Percentiles rank a stretch among this genome's conserved stretches.
Evolutionary conservation across 2,797 vertebrate species (phyloP).

Genomic region (Ctenosaura bakeri): DNA sequence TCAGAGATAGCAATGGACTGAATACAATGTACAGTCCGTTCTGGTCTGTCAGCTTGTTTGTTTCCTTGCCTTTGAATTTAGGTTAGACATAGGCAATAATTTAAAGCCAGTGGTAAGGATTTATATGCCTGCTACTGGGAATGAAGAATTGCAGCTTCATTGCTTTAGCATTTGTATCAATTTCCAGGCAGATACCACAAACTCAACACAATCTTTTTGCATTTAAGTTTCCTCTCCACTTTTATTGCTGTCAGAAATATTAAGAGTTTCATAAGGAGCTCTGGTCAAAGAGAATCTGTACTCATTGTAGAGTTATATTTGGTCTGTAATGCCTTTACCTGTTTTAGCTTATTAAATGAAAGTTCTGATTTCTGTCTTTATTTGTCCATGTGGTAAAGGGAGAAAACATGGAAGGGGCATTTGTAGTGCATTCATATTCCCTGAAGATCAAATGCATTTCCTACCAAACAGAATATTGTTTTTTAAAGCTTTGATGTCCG

Average conservation of each 20-base stretch:
- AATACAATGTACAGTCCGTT: accelerated
- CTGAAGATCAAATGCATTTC: constrained; percentile 64
- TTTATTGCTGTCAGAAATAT: constrained; percentile 38
- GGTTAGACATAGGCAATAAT: neutral
- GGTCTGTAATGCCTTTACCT: constrained; percentile 53
- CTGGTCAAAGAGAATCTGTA: neutral
- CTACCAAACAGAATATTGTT: constrained; percentile 55
- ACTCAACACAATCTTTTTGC: neutral
- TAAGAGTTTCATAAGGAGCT: neutral
- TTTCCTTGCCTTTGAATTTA: constrained; percentile 13
- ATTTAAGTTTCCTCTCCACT: constrained; percentile 28
- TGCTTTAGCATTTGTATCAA: neutral
- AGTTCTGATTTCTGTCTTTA: constrained; percentile 37
- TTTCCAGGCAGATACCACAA: neutral
- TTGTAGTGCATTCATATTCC: constrained; percentile 53
- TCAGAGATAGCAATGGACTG: neutral
- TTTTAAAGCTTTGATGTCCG: constrained; percentile 60
- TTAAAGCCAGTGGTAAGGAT: neutral
- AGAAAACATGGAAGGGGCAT: neutral
- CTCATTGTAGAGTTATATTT: neutral
- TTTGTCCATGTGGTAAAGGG: neutral
- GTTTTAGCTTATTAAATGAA: constrained; percentile 49
- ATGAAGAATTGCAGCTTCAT: accelerated
- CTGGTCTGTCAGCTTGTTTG: neutral
- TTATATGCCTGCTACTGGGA: neutral